phyloP scores from a whole-genome alignment of 2,888 invertebrate genomes.

The Polyommatus iphigenia region DNA sequence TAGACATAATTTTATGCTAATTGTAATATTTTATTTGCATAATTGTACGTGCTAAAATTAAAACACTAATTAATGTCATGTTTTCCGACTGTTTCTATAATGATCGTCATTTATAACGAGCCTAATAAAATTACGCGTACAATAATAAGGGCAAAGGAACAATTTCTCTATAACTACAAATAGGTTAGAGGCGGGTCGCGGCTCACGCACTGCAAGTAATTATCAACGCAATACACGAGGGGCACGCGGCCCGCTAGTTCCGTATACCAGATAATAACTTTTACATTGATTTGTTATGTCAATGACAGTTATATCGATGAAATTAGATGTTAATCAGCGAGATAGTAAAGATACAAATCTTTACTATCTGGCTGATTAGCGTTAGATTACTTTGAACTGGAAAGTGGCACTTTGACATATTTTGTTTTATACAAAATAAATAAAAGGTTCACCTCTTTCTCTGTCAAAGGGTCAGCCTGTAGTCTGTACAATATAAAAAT shows the following conservation, averaged over 20 bases:
- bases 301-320: conserved; percentile 23
- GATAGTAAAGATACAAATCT: too few relatives aligned
- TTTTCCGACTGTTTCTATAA: conserved; percentile 15
- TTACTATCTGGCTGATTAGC: neutral
- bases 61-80: conserved; percentile 15
- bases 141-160: conserved; percentile 28
- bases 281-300: conserved; percentile 30
- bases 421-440: too few relatives aligned
- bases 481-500: too few relatives aligned
- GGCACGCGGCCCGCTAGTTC: conserved; percentile 8
- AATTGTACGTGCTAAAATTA: conserved; percentile 1
- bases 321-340: neutral
- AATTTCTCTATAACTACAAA: conserved; percentile 41
- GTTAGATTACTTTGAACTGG: too few relatives aligned
- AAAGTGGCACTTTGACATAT: too few relatives aligned
- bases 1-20: conserved; percentile 7
- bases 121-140: conserved; percentile 5
- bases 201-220: conserved; percentile 46
- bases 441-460: too few relatives aligned
- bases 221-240: conserved; percentile 41
- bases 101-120: conserved; percentile 22
- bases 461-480: too few relatives aligned
- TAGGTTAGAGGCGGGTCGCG: conserved; percentile 41
- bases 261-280: neutral
- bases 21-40: neutral